Base-by-base conservation (phyloP, 2,888 invertebrate genomes). In the Amblyjoppa fuscipennis region DNA sequence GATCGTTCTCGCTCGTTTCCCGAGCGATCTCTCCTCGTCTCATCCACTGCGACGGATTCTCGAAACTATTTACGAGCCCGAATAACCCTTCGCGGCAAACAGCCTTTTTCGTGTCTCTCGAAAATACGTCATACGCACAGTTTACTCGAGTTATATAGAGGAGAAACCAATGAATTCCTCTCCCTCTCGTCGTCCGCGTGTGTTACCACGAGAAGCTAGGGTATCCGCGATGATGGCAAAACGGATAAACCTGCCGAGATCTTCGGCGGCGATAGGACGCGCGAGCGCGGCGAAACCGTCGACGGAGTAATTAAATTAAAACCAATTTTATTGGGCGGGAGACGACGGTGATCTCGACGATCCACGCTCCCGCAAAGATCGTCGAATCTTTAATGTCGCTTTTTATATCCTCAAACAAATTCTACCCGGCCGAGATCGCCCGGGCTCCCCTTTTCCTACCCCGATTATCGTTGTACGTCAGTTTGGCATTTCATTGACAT, bases 371-470 rank as follows among this genome's bases (percentile, higher is more conserved):
- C 16, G 16, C 56, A 11, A 45, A 70, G 76, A 70, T 80, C 85
- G 83, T 82, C 64, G 84, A 77, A 68, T 70, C 90, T 90, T 92
- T 92, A 91, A 92, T 90, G 91, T 89, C 90, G 90, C 89, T 91
- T 91, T 92, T 92, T 92, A 92, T 91, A 83, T 87, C 89, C 87
- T 84, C 88, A 89, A 92, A 92, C 92, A 91, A 92, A 93, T 93
- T 92, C 92, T 89, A 87, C 16, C 64, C 89, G 88, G 87, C 88
- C 85, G 84, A 85, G 88, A 89, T 89, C 88, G 76, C 75, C 87
- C 84, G 79, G 25, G 34, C 11, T 53, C 53, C 51, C 85, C 86
- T 49, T 16, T 49, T 49, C 16, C 16, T 16, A 16, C 79, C 73
- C 82, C 82, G 90, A 90, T 84, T 90, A 89, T 86, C 87, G 88